Evolutionary conservation across 1,140 invertebrate genomes (phyloP).

Genomic region (Atta cephalotes): DNA sequence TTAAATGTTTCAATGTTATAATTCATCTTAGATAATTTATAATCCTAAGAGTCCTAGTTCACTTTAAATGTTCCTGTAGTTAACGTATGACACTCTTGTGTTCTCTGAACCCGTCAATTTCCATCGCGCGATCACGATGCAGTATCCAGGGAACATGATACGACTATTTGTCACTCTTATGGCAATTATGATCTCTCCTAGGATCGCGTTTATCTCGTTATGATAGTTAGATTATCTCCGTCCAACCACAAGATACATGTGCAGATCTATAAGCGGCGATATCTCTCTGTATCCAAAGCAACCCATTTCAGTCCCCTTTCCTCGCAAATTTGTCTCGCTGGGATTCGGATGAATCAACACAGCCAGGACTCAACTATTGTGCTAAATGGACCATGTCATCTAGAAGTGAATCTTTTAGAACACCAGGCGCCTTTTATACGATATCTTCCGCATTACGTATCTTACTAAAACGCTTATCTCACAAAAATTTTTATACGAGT

Average conservation of each 20-base stretch:
- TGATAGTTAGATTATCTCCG: constrained; percentile 64
- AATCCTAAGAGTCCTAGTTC: background rate
- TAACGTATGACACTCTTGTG: background rate
- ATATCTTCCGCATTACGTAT: constrained; percentile 9
- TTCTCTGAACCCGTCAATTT: constrained; percentile 30
- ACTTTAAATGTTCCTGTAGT: too few relatives aligned
- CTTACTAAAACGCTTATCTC: background rate
- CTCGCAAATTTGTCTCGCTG: constrained; percentile 56
- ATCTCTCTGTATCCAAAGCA: constrained; percentile 51
- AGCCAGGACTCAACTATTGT: constrained; percentile 27
- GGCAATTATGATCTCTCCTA: constrained; percentile 58
- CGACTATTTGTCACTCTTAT: constrained; percentile 62
- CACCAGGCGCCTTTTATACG: background rate
- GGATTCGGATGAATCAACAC: constrained; percentile 35
- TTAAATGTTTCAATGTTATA: background rate
- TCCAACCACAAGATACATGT: constrained; percentile 52
- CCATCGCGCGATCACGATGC: constrained; percentile 8
- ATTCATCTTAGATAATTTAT: background rate
- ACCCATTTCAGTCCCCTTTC: constrained; percentile 54
- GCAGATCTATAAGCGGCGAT: constrained; percentile 52
- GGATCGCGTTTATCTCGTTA: constrained; percentile 60
- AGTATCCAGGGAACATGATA: constrained; percentile 8
- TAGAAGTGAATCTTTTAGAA: constrained; percentile 31
- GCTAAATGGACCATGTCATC: constrained; percentile 54
- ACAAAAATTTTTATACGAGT: constrained; percentile 4